Conservation (phyloP, 92 coral and sea anemone genomes). For the Paragorgia papillata region DNA sequence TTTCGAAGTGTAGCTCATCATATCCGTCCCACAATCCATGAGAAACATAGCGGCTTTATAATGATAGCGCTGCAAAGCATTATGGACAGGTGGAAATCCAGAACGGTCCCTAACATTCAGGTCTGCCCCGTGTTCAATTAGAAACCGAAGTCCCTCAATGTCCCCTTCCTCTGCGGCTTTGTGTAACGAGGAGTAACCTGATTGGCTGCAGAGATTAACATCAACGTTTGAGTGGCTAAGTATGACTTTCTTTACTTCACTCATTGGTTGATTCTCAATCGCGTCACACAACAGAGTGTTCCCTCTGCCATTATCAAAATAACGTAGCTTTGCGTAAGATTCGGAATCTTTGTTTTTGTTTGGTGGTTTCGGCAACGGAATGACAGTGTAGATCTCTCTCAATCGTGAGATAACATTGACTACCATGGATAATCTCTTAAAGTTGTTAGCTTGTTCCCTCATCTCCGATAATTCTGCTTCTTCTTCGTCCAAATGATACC, state of each 20-base stretch:
- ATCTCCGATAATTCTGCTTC: slow-evolving; percentile 24
- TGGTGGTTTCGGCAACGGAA: not conserved
- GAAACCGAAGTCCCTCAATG: slow-evolving; percentile 14
- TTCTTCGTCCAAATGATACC: slow-evolving; percentile 23
- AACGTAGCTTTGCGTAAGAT: not conserved
- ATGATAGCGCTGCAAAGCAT: slow-evolving; percentile 18
- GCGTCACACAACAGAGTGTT: slow-evolving; percentile 26
- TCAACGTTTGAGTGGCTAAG: slow-evolving; percentile 4
- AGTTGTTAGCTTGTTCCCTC: slow-evolving; percentile 1
- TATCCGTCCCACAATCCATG: slow-evolving; percentile 41
- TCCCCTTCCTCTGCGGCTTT: slow-evolving; percentile 34
- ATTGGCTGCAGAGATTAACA: slow-evolving; percentile 19
- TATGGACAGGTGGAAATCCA: slow-evolving; percentile 30
- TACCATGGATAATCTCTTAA: slow-evolving; percentile 21
- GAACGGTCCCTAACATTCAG: not conserved
- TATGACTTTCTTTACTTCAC: slow-evolving; percentile 8
- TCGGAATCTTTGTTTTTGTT: not conserved
- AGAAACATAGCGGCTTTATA: slow-evolving; percentile 40
- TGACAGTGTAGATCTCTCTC: slow-evolving; percentile 11
- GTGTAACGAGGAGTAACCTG: slow-evolving; percentile 25
- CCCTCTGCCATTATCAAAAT: slow-evolving; percentile 1
- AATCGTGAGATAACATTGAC: slow-evolving; percentile 12
- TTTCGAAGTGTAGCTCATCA: slow-evolving; percentile 30
- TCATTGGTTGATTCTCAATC: slow-evolving; percentile 17
- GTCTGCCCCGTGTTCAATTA: slow-evolving; percentile 16